Base-by-base conservation (phyloP, 1,140 invertebrate species). In the Bombus huntii region DNA sequence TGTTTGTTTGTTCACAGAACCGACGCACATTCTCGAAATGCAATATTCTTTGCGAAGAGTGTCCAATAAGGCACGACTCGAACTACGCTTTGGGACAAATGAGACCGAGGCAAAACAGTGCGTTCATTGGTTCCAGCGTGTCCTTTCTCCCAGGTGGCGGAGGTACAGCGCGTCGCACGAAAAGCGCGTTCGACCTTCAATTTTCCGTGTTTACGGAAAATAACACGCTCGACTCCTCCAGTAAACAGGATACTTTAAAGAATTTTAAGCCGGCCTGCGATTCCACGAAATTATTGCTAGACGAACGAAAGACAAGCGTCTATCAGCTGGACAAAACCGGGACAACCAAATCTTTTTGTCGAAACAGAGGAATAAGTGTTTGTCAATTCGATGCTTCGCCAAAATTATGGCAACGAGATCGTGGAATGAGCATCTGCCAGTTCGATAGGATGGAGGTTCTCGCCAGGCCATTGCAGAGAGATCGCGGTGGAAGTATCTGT, bases 101-200 rank as follows among this genome's bases (percentile, higher is more conserved):
- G 3, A 89, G 94, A 53, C 93, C 92, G 96, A 37, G 97, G 4
- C 97, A 98, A 94, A 98, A 98, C 94, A 98, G 98, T 4, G 98
- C 98, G 10, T 98, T 98, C 93, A 97, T 98, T 2, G 97, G 97
- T 13, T 96, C 97, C 87, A 96, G 97, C 84, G 93, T 97, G 86
- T 96, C 97, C n/a, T 84, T 95, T 31, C 90, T 94, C 34, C 92
- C 93, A 39, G 89, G 92, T 62, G 89, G 89, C 87, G 95, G 96
- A 90, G 96, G 96, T 84, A 96, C 96, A 10, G 97, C 97, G 0
- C 94, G 98, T 6, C 97, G 97, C 87, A 97, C 97, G 2, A 97
- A 98, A 88, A 98, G 97, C n/a, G 98, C 97, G 0, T 97, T 98
- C 85, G 97, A 98, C 93, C 96, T 98, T 12, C 97, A 98, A 90